phyloP scores from a whole-genome alignment of 1,140 invertebrate genomes.

The Elymnias hypermnestra region DNA sequence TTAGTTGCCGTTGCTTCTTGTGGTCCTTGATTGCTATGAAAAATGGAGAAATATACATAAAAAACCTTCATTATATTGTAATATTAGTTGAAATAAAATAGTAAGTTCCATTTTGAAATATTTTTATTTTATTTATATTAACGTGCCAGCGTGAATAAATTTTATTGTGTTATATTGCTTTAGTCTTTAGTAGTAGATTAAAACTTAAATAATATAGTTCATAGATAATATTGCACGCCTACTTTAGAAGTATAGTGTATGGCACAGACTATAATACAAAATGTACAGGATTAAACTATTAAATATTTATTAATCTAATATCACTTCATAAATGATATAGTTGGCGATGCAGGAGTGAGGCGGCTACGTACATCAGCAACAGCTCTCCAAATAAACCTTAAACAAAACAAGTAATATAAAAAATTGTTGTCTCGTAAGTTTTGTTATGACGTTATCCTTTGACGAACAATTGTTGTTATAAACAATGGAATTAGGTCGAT shows the following conservation, averaged over 20 bases:
- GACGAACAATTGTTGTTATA: too few species aligned
- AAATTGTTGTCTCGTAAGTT: not conserved
- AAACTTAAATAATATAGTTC: slow-evolving; percentile 47
- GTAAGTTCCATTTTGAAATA: slow-evolving; percentile 21
- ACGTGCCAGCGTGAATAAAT: slow-evolving; percentile 66
- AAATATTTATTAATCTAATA: slow-evolving; percentile 58
- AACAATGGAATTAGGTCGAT: too few species aligned
- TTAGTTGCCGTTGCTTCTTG: too few species aligned
- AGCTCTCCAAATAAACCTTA: slow-evolving; percentile 41
- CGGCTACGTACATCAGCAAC: slow-evolving; percentile 35
- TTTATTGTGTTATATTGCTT: slow-evolving; percentile 70
- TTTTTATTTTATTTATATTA: slow-evolving; percentile 48
- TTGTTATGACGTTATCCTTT: too few species aligned
- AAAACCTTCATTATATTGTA: too few species aligned
- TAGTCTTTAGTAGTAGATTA: slow-evolving; percentile 46
- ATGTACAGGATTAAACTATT: slow-evolving; percentile 66
- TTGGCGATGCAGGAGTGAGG: slow-evolving; percentile 44
- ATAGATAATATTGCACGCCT: slow-evolving; percentile 68
- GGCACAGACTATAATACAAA: slow-evolving; percentile 73
- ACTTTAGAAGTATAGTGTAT: slow-evolving; percentile 62
- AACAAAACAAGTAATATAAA: slow-evolving; percentile 1
- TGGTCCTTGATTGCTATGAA: too few species aligned
- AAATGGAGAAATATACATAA: too few species aligned
- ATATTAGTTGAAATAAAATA: slow-evolving; percentile 24
- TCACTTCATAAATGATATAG: slow-evolving; percentile 73